Base-by-base conservation (phyloP, 2,797 vertebrate genomes). In the Amblyopsis hoosieri region DNA sequence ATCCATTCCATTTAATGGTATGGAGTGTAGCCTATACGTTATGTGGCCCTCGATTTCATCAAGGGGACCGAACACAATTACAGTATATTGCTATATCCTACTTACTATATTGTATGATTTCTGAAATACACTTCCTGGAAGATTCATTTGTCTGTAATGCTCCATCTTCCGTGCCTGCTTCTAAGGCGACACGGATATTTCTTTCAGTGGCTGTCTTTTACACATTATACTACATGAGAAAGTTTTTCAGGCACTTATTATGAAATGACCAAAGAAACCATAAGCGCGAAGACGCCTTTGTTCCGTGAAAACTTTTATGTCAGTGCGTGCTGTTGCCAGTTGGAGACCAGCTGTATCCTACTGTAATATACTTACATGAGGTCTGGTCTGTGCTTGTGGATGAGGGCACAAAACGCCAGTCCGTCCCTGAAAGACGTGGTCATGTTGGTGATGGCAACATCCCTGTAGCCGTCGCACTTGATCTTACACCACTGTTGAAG, bases 371-470 rank as follows among this genome's bases (percentile, higher is more conserved):
- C 93, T 94, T 75, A 99, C 97, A 98, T 93, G 82, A 99, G 93
- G n/a, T 98, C 96, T 0, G 97, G 94, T 76, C 96, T 92, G 92
- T 98, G 94, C 48, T 92, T 94, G 89, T 99, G 97, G 69, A 99
- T 95, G 77, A 99, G 94, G 52, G 97, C 97, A 61, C 97, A 99
- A 91, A 99, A 99, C 55, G 96, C 97, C 87, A 99, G 73, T 12
- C 97, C 97, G 81, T 99, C 95, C 72, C 97, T 91, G 91, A 99
- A 99, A 1, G 97, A 98, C 67, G 96, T 96, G 87, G 97, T 99
- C 97, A 99, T 99, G 91, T 99, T 98, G 80, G 93, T 97, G 87
- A 99, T 92, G 86, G 69, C 82, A 64, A 99, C 97, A 64, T 95
- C 95, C 45, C 88, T 91, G 90, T 99, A 99, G 3, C 96, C 97